A percentile compares a stretch with the other conserved stretches of the same genome.
Conservation (phyloP, 2,797 vertebrate species). For the Rallus crepitans region DNA sequence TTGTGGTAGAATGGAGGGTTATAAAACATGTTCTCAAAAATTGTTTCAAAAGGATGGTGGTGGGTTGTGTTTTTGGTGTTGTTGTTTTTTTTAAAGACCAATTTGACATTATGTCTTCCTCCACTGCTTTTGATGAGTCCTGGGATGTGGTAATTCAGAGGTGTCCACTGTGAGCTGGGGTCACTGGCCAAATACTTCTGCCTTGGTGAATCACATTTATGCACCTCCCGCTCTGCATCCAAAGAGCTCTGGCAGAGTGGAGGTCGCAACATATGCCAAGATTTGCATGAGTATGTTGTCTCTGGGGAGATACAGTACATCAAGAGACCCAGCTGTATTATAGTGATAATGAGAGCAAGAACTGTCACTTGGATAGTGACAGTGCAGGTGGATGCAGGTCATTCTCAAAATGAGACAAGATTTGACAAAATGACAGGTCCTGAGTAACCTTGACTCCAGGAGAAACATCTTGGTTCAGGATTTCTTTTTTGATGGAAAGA, state of each 20-base stretch:
- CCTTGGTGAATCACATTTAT: neutral
- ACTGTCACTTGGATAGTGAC: neutral
- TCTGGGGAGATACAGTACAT: neutral
- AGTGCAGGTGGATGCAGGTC: neutral
- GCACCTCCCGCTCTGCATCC: neutral
- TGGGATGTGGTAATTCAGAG: neutral
- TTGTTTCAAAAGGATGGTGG: neutral
- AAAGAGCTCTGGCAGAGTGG: neutral
- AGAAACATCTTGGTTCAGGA: neutral
- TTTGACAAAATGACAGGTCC: neutral
- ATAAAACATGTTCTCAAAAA: neutral
- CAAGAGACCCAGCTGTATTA: neutral
- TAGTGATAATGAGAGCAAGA: neutral
- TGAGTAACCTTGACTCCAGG: neutral
- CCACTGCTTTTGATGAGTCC: neutral
- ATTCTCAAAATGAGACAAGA: neutral
- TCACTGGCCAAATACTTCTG: neutral
- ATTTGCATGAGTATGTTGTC: neutral
- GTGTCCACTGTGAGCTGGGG: neutral
- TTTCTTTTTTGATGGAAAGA: neutral
- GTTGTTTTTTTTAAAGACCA: neutral
- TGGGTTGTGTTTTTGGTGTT: rapidly evolving
- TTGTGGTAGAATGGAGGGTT: neutral
- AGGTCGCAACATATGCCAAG: neutral
- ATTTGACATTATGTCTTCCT: neutral